These are phyloP conservation scores for Brotula barbata DNA, from an alignment of 2,797 vertebrate species.

Conservation along the genomic window DNA sequence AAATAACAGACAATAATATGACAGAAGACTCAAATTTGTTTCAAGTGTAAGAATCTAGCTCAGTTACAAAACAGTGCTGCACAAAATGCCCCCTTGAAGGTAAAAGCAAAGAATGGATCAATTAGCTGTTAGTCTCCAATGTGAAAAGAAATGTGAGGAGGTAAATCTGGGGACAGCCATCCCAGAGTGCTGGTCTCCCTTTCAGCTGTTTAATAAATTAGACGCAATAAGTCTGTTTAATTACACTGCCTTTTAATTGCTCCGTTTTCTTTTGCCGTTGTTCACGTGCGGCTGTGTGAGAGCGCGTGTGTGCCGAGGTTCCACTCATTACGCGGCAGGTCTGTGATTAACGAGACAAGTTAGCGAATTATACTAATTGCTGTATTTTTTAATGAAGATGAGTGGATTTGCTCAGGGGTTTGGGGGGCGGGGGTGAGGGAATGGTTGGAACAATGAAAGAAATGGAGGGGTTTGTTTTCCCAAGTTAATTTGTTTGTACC, in stretches of 20 bases:
- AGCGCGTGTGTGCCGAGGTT: slow-evolving; percentile 50
- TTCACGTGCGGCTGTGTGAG: slow-evolving; percentile 33
- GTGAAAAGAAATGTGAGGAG: slow-evolving; percentile 20
- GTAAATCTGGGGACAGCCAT: slow-evolving; percentile 23
- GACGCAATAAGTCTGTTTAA: slow-evolving; percentile 72
- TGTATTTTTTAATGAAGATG: slow-evolving; percentile 75
- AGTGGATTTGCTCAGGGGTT: slow-evolving; percentile 58
- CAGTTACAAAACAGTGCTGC: slow-evolving; percentile 48
- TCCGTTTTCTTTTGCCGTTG: slow-evolving; percentile 51
- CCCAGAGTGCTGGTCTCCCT: slow-evolving; percentile 37
- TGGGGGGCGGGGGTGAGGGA: neutral
- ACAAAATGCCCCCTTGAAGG: slow-evolving; percentile 5
- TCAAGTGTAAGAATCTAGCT: slow-evolving; percentile 13
- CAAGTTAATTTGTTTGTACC: slow-evolving; percentile 59
- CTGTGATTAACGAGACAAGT: slow-evolving; percentile 77
- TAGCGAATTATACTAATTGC: slow-evolving; percentile 77
- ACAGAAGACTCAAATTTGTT: too few relatives aligned
- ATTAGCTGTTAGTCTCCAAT: slow-evolving; percentile 35
- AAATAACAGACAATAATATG: too few relatives aligned
- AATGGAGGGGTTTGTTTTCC: slow-evolving; percentile 55
- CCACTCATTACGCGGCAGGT: slow-evolving; percentile 71
- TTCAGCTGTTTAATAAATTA: slow-evolving; percentile 73
- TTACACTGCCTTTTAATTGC: slow-evolving; percentile 76
- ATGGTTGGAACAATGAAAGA: slow-evolving; percentile 29
- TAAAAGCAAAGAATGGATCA: slow-evolving; percentile 47